Base-by-base conservation (phyloP, 2,113 vertebrate genomes). In the Uropsilus gracilis region DNA sequence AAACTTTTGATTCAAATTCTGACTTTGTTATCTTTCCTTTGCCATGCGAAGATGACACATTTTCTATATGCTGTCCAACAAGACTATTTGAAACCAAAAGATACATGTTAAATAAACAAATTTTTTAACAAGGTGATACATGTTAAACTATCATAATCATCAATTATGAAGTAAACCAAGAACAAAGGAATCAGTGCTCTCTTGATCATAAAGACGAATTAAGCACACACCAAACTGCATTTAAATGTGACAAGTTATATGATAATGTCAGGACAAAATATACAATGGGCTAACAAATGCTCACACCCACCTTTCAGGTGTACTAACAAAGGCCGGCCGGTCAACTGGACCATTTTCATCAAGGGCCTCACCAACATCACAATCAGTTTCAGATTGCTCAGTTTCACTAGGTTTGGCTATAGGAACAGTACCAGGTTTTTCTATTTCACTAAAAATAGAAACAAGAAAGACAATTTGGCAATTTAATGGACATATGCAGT, bases 361-460 rank as follows among this genome's bases (percentile, higher is more conserved):
- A 97, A 98, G 98, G 97, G 98, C 96, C 97, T 98, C 98, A 98
- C 98, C 98, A 98, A 98, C 98, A 98, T 99, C 98, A 98, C 99
- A 99, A 98, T 99, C 98, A 98, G 98, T 96, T 94, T 99, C 98
- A 96, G 98, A 96, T 39, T 98, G 98, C 97, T 99, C 99, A 84
- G 97, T 95, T 95, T 99, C 98, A 96, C 83, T 95, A 98, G 98
- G 98, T 98, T 97, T 99, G 98, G 98, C 98, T 99, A 98, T 86
- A 97, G 98, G 98, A 97, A 96, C 97, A 98, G 98, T 99, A 98
- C 96, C 98, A 98, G 99, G 98, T 98, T 98, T 98, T 98, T 99
- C 97, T 99, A 98, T 98, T 98, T 99, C 98, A 99, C 99, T 99
- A 98, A 98, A 97, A 98, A 97, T 97, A 98, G 98, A 98, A 90